Evolutionary conservation across 1,140 invertebrate genomes (phyloP).

Genomic region (Listronotus bonariensis): DNA sequence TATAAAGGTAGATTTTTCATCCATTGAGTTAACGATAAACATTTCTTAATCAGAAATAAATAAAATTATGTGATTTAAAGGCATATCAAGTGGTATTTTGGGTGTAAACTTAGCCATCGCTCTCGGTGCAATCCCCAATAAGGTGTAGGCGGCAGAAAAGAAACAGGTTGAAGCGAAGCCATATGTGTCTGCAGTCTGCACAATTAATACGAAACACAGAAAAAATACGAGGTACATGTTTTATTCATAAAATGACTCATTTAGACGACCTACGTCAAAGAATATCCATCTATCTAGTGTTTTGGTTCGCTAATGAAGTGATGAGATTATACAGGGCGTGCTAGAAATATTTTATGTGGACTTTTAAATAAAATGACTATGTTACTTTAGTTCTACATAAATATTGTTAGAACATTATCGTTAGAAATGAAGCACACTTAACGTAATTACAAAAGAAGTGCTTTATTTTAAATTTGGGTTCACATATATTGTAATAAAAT

Average conservation of each 20-base stretch:
- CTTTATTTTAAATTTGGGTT: too few species aligned
- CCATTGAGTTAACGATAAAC: too few species aligned
- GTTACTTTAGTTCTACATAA: too few species aligned
- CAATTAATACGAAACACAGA: constrained; percentile 15
- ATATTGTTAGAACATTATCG: too few species aligned
- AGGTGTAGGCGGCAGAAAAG: constrained; percentile 16
- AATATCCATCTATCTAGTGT: constrained; percentile 4
- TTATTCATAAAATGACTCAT: constrained; percentile 20
- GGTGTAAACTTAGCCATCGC: not conserved
- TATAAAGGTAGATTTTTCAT: too few species aligned
- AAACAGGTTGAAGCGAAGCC: constrained; percentile 18
- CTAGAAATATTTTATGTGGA: not conserved
- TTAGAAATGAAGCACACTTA: too few species aligned
- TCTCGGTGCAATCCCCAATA: constrained; percentile 7
- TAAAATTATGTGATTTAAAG: too few species aligned
- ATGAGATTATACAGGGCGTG: constrained; percentile 9
- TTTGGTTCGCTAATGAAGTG: constrained; percentile 3
- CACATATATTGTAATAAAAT: too few species aligned
- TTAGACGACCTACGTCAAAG: constrained; percentile 20
- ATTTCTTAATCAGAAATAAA: too few species aligned
- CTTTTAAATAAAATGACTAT: not conserved
- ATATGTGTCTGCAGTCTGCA: constrained; percentile 19
- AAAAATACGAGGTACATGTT: constrained; percentile 17
- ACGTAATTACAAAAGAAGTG: too few species aligned
- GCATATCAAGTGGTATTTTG: too few species aligned